Evolutionary conservation across 2,888 invertebrate genomes (phyloP).

Genomic region (Dryomyza anilis): DNA sequence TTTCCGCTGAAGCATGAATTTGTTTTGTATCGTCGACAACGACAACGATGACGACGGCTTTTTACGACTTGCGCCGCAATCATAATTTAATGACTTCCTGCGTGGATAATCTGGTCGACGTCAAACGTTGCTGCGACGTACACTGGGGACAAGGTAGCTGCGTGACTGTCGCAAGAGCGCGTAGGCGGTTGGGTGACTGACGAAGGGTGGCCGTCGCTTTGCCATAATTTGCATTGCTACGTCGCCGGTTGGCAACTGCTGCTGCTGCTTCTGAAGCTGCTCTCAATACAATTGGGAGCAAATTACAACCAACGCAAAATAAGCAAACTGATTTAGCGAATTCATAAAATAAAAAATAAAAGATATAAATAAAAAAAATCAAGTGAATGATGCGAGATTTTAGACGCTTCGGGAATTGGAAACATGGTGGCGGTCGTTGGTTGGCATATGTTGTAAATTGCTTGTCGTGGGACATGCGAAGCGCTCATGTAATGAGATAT

Average conservation of each 20-base stretch:
- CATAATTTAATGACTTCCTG: slow-evolving; percentile 45
- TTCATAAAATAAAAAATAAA: neutral
- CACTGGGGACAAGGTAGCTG: neutral
- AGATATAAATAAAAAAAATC: neutral
- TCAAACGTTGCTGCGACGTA: too few species aligned
- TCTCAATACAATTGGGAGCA: slow-evolving; percentile 12
- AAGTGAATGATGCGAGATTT: neutral
- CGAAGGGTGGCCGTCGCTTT: neutral
- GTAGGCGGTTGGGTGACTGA: neutral
- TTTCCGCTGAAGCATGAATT: neutral
- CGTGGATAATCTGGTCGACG: slow-evolving; percentile 37
- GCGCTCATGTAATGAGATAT: neutral
- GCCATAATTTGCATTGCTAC: neutral
- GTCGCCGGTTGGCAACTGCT: neutral
- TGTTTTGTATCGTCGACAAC: too few species aligned
- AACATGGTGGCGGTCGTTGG: neutral
- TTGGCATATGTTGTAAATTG: neutral
- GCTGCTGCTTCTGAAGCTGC: neutral
- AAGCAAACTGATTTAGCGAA: neutral
- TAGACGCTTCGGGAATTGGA: neutral
- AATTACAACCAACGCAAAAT: slow-evolving; percentile 3
- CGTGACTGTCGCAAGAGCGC: neutral
- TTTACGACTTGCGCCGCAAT: slow-evolving; percentile 35
- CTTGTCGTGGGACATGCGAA: slow-evolving; percentile 3
- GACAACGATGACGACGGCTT: slow-evolving; percentile 1